phyloP scores from a whole-genome alignment of 2,888 invertebrate genomes.

The Latrodectus hesperus region DNA sequence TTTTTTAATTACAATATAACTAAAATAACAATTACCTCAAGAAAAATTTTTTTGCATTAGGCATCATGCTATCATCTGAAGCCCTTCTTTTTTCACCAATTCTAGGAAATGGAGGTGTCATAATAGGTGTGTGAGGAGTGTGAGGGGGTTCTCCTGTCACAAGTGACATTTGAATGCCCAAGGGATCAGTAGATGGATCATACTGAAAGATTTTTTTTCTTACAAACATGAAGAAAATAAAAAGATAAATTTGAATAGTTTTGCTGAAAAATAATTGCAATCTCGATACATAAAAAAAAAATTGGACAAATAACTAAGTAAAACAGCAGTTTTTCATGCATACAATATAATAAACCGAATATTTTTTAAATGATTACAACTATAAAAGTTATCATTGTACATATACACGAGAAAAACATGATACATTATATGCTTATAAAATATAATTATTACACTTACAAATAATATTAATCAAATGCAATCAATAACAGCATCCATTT shows the following conservation, averaged over 20 bases:
- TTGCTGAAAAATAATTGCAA: not conserved
- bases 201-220: constrained; percentile 77
- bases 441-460: too few relatives aligned
- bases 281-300: too few relatives aligned
- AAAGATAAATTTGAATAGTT: not conserved
- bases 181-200: constrained; percentile 92
- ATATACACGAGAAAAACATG: too few relatives aligned
- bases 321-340: too few relatives aligned
- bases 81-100: constrained; percentile 82
- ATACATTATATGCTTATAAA: too few relatives aligned
- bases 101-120: constrained; percentile 64
- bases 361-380: too few relatives aligned
- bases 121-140: constrained; percentile 67
- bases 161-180: constrained; percentile 80
- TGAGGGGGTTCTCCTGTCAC: constrained; percentile 70
- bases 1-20: not conserved
- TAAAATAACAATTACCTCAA: constrained; percentile 79
- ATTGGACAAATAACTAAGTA: too few relatives aligned
- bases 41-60: constrained; percentile 88
- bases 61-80: constrained; percentile 83
- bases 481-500: too few relatives aligned
- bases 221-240: not conserved
- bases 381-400: too few relatives aligned
- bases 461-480: too few relatives aligned
- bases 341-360: too few relatives aligned